phyloP scores from a whole-genome alignment of 2,797 vertebrate species.

The Takifugu rubripes region DNA sequence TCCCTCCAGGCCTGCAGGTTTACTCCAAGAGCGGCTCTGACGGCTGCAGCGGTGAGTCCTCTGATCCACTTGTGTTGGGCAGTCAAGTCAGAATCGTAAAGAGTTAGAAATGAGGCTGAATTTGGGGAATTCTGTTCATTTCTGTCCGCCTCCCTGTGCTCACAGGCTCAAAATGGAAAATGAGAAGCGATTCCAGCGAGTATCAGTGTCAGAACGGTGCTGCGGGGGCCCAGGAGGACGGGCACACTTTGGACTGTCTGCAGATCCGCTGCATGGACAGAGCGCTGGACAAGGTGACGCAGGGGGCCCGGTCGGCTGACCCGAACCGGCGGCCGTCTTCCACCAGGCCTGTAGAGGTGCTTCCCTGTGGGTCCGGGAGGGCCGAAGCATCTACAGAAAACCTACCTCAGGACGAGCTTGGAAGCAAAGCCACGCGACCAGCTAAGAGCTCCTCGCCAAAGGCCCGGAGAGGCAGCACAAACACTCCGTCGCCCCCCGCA shows the following conservation, averaged over 20 bases:
- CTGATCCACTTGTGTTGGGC: neutral
- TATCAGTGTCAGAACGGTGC: slow-evolving; percentile 74
- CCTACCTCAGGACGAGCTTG: slow-evolving; percentile 78
- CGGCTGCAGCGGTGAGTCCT: slow-evolving; percentile 62
- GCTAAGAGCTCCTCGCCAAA: slow-evolving; percentile 74
- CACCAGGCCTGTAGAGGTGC: slow-evolving; percentile 6
- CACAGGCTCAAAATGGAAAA: slow-evolving; percentile 75
- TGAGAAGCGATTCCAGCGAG: slow-evolving; percentile 69
- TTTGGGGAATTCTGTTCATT: neutral
- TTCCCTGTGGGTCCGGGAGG: slow-evolving; percentile 57
- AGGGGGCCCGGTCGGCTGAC: slow-evolving; percentile 53
- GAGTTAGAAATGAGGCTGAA: neutral
- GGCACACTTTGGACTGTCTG: slow-evolving; percentile 72
- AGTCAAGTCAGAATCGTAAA: too few relatives aligned
- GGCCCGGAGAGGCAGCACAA: slow-evolving; percentile 58
- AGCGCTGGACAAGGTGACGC: slow-evolving; percentile 55
- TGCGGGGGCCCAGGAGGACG: slow-evolving; percentile 61
- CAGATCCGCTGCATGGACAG: slow-evolving; percentile 74
- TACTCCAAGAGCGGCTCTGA: slow-evolving; percentile 73
- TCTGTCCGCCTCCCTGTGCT: neutral
- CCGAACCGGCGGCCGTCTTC: slow-evolving; percentile 47
- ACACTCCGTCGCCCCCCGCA: slow-evolving; percentile 57
- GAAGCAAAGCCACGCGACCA: slow-evolving; percentile 56
- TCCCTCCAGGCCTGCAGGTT: slow-evolving; percentile 76
- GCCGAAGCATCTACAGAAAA: slow-evolving; percentile 57